Base-by-base conservation (phyloP, 2,797 vertebrate species). In the Knipowitschia caucasica region DNA sequence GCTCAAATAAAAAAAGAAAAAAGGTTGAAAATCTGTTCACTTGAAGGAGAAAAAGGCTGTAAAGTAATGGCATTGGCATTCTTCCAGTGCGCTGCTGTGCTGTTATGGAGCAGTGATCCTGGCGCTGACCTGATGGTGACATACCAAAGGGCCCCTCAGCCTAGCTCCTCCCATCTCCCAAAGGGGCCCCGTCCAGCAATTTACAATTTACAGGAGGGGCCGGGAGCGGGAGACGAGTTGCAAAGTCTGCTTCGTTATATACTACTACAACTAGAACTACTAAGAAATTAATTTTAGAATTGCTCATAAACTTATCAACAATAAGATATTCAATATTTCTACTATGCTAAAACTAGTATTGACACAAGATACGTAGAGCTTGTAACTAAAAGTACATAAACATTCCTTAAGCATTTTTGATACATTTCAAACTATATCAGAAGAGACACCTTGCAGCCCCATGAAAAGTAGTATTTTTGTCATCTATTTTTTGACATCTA, bases 61-160 rank as follows among this genome's bases (percentile, higher is more conserved):
- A 8, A 60, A 60, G 38, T 70, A 64, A 71, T 59, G 62, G 53
- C 57, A 67, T 55, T 68, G 71, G 59, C 51, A 4, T 61, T 56
- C 44, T 40, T 71, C 67, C 68, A 75, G 50, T 33, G 27, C 42
- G 38, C 69, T 63, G 57, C 42, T 71, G 24, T n/a, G 46, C 64
- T 61, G 53, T 71, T 78, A 64, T 57, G 61, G 62, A 71, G 66
- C 62, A 59, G 60, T 72, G 70, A 71, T 67, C 69, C 85, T 82
- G 77, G 67, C 69, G 70, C 62, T 86, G 77, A 81, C 81, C 84
- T 75, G 80, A 75, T 75, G 74, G 73, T 80, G 77, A 86, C 79
- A 85, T 78, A 75, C 72, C 79, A 78, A 76, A 83, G 78, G 80
- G 78, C 82, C 83, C 77, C 80, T 71, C 50, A 15, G n/a, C 69